Evolutionary conservation across 2,113 vertebrate species (phyloP).

Genomic region (Taxidea taxus): DNA sequence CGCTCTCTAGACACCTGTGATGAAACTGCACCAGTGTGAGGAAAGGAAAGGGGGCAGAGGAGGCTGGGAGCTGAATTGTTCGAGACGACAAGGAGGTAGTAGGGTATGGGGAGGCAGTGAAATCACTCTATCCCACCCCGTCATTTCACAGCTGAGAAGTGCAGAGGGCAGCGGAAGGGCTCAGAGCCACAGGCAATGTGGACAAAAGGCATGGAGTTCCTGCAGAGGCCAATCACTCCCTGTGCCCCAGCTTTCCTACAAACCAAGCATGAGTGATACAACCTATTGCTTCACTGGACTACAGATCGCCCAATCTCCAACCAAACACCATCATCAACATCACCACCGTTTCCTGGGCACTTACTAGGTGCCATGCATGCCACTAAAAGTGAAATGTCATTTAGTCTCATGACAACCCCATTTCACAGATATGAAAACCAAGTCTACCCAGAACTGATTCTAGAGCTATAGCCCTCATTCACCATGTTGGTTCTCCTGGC

Average conservation of each 20-base stretch:
- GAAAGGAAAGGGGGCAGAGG: not conserved
- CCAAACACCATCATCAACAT: not conserved
- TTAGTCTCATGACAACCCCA: not conserved
- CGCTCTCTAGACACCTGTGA: not conserved
- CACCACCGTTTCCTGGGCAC: not conserved
- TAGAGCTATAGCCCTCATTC: not conserved
- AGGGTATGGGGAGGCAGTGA: not conserved
- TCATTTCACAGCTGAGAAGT: not conserved
- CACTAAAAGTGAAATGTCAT: not conserved
- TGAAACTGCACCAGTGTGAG: not conserved
- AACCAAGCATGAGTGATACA: not conserved
- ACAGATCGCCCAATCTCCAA: not conserved
- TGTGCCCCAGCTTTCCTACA: not conserved
- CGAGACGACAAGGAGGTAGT: not conserved
- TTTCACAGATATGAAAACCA: not conserved
- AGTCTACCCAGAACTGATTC: not conserved
- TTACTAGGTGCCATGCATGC: not conserved
- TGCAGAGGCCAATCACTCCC: not conserved
- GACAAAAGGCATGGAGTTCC: not conserved
- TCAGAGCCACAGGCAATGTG: not conserved
- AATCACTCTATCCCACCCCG: not conserved
- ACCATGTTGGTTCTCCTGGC: not conserved
- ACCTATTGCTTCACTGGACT: not conserved
- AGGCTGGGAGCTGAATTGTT: not conserved
- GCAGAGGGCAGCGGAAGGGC: not conserved